These are phyloP conservation scores for Ceratothoa steindachneri DNA, from an alignment of 2,888 invertebrate genomes.

Conservation along the genomic window DNA sequence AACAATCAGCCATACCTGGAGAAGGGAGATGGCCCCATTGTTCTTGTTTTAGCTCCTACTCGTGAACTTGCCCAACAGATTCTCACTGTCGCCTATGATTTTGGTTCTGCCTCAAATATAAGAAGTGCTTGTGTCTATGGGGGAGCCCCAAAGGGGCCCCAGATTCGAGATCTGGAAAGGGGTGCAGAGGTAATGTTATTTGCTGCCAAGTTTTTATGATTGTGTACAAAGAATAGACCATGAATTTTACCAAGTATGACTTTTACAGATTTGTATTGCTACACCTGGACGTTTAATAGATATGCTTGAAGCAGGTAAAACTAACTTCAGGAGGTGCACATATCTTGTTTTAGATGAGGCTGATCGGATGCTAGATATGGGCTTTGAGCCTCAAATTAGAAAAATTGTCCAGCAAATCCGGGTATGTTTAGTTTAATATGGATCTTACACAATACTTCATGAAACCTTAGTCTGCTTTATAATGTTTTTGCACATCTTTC, in stretches of 20 bases:
- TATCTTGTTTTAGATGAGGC: constrained; percentile 90
- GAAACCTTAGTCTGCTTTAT: too few species aligned
- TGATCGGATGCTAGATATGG: constrained; percentile 98
- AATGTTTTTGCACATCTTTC: constrained; percentile 18
- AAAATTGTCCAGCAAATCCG: constrained; percentile 93
- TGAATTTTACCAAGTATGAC: too few species aligned
- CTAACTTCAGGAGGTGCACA: constrained; percentile 71
- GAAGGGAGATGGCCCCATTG: constrained; percentile 89
- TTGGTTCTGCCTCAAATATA: constrained; percentile 78
- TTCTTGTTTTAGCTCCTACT: constrained; percentile 81
- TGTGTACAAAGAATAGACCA: too few species aligned
- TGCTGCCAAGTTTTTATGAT: not conserved
- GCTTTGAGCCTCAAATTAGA: constrained; percentile 94
- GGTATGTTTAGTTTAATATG: constrained; percentile 23
- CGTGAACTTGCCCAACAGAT: constrained; percentile 90
- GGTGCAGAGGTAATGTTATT: constrained; percentile 66
- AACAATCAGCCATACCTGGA: constrained; percentile 80
- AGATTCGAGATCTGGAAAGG: constrained; percentile 73
- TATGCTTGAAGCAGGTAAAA: constrained; percentile 76
- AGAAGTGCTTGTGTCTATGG: constrained; percentile 95
- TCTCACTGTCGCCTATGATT: constrained; percentile 81
- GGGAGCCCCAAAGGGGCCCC: constrained; percentile 95
- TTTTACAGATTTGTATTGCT: constrained; percentile 80
- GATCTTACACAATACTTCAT: not conserved
- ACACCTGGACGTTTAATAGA: constrained; percentile 94